A percentile compares a stretch with the other conserved stretches of the same genome.
Evolutionary conservation across 2,797 vertebrate species (phyloP).

Genomic region (Falco peregrinus): DNA sequence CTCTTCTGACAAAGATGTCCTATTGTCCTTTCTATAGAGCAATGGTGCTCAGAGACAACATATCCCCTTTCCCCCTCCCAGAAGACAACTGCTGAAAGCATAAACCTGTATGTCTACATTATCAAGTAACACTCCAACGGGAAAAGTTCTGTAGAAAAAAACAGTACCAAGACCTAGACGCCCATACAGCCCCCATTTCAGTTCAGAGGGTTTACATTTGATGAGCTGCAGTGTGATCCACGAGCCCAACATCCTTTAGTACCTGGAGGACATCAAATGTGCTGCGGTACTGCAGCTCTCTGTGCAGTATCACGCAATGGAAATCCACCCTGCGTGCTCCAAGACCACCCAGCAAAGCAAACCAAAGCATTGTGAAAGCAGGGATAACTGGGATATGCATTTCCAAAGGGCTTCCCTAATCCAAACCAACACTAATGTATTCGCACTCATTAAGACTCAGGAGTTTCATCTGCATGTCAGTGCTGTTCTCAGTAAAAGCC

Average conservation of each 20-base stretch:
- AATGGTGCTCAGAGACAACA: background rate
- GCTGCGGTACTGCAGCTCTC: background rate
- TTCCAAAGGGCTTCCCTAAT: background rate
- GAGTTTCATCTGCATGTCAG: background rate
- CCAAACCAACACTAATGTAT: background rate
- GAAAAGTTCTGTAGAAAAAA: background rate
- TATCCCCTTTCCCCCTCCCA: background rate
- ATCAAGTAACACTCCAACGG: background rate
- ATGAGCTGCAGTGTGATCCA: background rate
- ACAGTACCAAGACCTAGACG: background rate
- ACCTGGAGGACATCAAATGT: background rate
- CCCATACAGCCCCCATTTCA: accelerated
- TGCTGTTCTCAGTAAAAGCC: background rate
- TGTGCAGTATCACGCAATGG: background rate
- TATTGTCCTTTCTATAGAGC: background rate
- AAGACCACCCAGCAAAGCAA: background rate
- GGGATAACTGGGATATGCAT: accelerated
- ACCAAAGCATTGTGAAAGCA: background rate
- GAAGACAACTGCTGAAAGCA: background rate
- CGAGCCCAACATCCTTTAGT: background rate
- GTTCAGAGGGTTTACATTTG: accelerated
- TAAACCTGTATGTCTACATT: accelerated
- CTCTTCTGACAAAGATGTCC: background rate
- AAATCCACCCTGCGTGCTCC: accelerated
- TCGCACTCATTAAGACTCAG: background rate